These are phyloP conservation scores for Drosophila arawakana DNA, from an alignment of 1,140 invertebrate genomes.

Conservation along the genomic window DNA sequence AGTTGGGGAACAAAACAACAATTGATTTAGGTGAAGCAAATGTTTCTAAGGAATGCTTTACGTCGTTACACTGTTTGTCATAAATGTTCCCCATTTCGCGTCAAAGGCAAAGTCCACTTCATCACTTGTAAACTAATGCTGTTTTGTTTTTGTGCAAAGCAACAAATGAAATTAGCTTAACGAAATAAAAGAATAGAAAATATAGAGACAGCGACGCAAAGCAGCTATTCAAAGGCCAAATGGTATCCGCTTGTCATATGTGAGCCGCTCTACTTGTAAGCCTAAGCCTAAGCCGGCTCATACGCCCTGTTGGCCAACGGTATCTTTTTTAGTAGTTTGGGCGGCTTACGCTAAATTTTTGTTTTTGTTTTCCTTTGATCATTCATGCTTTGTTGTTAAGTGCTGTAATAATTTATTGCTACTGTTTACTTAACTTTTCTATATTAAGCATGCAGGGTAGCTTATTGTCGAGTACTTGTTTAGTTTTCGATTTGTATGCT, in stretches of 20 bases:
- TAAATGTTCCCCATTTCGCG: no score
- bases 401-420: neutral
- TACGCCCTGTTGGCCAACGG: neutral
- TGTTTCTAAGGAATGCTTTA: no score
- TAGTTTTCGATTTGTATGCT: conserved; percentile 36
- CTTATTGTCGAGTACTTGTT: neutral
- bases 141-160: neutral
- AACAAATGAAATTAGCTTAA: neutral
- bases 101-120: no score
- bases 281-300: neutral
- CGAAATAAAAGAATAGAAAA: neutral
- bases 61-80: no score
- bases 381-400: neutral
- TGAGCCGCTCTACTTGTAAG: neutral
- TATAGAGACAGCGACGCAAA: neutral
- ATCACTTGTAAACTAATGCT: neutral
- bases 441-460: conserved; percentile 6
- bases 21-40: no score
- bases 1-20: no score
- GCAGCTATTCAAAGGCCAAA: neutral
- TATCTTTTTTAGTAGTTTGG: neutral
- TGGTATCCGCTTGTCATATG: neutral
- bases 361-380: neutral
- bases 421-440: neutral
- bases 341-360: neutral